phyloP scores from a whole-genome alignment of 2,797 vertebrate genomes.

The Carapus acus region DNA sequence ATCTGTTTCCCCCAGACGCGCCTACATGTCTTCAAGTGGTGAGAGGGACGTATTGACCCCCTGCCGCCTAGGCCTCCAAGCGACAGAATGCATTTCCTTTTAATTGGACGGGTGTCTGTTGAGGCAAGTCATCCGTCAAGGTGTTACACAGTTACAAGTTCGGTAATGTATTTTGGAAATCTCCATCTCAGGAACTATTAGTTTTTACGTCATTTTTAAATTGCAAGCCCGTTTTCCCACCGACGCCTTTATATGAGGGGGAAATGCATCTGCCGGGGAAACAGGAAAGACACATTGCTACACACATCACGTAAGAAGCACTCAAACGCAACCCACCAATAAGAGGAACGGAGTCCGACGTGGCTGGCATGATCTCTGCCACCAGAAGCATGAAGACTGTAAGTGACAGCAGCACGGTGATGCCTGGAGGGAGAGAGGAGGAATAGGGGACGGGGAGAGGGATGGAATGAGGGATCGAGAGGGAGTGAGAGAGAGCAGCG shows the following conservation, averaged over 20 bases:
- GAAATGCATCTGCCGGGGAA: too few species aligned
- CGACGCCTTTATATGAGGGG: too few species aligned
- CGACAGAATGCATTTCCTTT: slow-evolving; percentile 8
- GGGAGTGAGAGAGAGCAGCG: slow-evolving; percentile 20
- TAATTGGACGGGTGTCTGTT: slow-evolving; percentile 5
- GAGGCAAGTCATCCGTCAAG: background rate
- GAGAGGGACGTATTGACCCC: slow-evolving; percentile 21
- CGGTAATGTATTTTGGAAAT: slow-evolving; percentile 13
- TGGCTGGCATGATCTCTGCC: slow-evolving; percentile 94
- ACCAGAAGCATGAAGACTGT: slow-evolving; percentile 93
- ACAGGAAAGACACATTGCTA: too few species aligned
- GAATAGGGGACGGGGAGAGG: slow-evolving; percentile 4
- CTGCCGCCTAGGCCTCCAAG: too few species aligned
- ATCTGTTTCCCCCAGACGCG: slow-evolving; percentile 22
- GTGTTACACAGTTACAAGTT: slow-evolving; percentile 6
- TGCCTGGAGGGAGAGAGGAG: slow-evolving; percentile 68
- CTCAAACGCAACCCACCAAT: slow-evolving; percentile 72
- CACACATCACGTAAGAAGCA: too few species aligned
- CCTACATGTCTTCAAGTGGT: background rate
- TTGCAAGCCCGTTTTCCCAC: too few species aligned
- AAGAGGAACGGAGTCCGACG: slow-evolving; percentile 88
- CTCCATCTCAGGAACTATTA: too few species aligned
- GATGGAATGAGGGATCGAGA: slow-evolving; percentile 5
- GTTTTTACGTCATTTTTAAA: too few species aligned
- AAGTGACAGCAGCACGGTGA: slow-evolving; percentile 87